Evolutionary conservation across 1,140 invertebrate genomes (phyloP).

Genomic region (Ruditapes philippinarum): DNA sequence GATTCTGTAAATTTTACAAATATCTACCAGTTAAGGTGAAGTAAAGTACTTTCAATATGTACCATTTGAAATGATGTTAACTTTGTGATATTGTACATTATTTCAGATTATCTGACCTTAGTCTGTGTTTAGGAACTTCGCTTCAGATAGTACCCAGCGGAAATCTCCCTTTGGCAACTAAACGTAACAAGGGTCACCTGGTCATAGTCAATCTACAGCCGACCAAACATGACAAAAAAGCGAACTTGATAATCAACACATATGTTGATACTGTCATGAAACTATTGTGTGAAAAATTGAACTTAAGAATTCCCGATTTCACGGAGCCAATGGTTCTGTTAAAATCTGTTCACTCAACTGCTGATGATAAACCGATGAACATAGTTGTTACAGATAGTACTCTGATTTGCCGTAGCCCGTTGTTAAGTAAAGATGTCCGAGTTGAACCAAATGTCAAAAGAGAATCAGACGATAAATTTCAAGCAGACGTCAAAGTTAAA

Average conservation of each 20-base stretch:
- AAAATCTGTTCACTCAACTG: conserved; percentile 76
- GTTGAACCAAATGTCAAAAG: not conserved
- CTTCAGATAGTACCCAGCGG: conserved; percentile 99
- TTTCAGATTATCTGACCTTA: conserved; percentile 94
- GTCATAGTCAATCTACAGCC: conserved; percentile 98
- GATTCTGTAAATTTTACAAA: too few species aligned
- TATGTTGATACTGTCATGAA: conserved; percentile 96
- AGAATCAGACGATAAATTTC: too few species aligned
- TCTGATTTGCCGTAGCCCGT: conserved; percentile 25
- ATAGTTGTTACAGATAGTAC: conserved; percentile 66
- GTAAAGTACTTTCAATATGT: too few species aligned
- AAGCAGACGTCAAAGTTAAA: too few species aligned
- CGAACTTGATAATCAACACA: conserved; percentile 95
- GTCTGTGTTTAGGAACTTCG: conserved; percentile 97
- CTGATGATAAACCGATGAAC: conserved; percentile 67
- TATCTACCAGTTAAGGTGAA: too few species aligned
- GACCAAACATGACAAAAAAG: conserved; percentile 98
- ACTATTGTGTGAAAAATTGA: conserved; percentile 88
- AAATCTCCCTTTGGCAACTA: conserved; percentile 95
- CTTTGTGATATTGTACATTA: too few species aligned
- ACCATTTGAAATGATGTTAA: too few species aligned
- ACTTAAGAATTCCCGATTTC: conserved; percentile 78
- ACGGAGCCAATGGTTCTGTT: conserved; percentile 69
- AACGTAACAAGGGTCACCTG: conserved; percentile 95
- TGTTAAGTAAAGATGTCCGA: conserved; percentile 18